These are phyloP conservation scores for Phrynosoma platyrhinos DNA, from an alignment of 2,113 vertebrate species.

Conservation along the genomic window DNA sequence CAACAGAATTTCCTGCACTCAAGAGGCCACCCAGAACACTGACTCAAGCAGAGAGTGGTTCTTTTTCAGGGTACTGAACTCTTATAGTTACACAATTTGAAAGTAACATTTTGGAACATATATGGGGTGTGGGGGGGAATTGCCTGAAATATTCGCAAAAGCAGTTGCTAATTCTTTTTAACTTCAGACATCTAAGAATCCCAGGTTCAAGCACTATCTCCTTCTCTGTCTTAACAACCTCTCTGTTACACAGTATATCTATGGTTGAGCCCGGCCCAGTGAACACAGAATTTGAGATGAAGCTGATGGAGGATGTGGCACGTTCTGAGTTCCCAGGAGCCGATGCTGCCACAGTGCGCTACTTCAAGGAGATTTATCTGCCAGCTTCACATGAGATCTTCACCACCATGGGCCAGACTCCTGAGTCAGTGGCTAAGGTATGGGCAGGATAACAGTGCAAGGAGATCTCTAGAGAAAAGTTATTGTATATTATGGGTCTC, in stretches of 20 bases:
- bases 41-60: not conserved
- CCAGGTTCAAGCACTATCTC: not conserved
- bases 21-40: not conserved
- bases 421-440: conserved; percentile 80
- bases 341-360: conserved; percentile 77
- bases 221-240: conserved; percentile 34
- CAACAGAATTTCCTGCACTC: no score
- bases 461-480: not conserved
- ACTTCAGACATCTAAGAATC: not conserved
- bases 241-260: conserved; percentile 75
- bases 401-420: conserved; percentile 79
- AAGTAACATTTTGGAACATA: not conserved
- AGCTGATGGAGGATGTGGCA: conserved; percentile 79
- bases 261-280: conserved; percentile 86
- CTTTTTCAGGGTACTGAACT: not conserved
- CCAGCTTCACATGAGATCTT: conserved; percentile 81
- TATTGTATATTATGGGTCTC: not conserved
- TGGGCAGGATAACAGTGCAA: not conserved
- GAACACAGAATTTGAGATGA: conserved; percentile 83
- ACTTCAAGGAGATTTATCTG: conserved; percentile 83
- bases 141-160: not conserved
- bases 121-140: not conserved
- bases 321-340: conserved; percentile 74
- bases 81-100: not conserved
- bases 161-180: not conserved